Evolutionary conservation across 2,113 vertebrate genomes (phyloP).

Genomic region (Labeo rohita): DNA sequence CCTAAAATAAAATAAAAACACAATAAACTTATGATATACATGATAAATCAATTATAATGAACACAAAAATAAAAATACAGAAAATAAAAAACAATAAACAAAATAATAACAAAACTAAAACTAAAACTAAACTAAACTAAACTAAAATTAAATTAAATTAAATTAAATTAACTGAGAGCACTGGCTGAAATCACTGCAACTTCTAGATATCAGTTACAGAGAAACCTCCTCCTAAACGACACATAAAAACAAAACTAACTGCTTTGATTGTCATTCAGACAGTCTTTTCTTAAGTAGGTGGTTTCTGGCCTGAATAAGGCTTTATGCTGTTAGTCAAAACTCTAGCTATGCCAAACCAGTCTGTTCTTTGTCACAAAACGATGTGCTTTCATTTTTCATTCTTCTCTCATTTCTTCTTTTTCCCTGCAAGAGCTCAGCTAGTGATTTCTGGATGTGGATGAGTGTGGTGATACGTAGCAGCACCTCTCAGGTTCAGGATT

Average conservation of each 20-base stretch:
- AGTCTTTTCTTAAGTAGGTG: not conserved
- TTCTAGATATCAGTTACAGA: not conserved
- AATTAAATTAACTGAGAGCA: no score
- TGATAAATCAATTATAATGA: no score
- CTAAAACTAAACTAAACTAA: no score
- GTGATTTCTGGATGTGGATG: not conserved
- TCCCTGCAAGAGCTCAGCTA: not conserved
- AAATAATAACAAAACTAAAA: no score
- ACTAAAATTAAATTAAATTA: no score
- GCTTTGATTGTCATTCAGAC: not conserved
- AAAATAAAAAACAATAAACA: no score
- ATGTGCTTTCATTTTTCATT: not conserved
- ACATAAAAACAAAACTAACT: not conserved
- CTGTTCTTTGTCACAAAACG: not conserved
- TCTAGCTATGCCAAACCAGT: not conserved
- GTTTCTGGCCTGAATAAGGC: not conserved
- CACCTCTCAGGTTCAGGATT: not conserved
- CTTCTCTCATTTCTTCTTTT: not conserved
- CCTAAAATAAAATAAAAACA: no score
- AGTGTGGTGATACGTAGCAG: slow-evolving; percentile 4
- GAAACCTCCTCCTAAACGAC: not conserved
- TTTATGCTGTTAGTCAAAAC: not conserved
- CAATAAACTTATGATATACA: no score
- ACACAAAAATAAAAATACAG: no score
- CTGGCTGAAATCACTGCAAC: not conserved